Conservation (phyloP, 2,888 invertebrate genomes). For the Chorisops tibialis region DNA sequence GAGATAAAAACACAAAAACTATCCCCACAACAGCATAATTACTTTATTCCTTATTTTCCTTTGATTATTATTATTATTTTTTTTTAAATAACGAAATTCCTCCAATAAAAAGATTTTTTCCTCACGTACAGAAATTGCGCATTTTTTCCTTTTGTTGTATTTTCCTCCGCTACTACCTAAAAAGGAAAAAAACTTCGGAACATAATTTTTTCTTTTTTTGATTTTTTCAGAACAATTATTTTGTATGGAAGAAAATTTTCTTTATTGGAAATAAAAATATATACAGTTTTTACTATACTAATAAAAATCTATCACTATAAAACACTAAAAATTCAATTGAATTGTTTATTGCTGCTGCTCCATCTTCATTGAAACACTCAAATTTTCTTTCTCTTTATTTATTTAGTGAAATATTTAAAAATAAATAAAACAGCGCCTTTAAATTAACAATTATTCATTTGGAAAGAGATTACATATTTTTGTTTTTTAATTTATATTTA, state of each 20-base stretch:
- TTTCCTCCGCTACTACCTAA: constrained; percentile 2
- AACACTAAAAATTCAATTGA: too few species aligned
- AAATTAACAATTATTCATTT: constrained; percentile 16
- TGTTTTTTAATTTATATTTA: constrained; percentile 15
- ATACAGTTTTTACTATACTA: too few species aligned
- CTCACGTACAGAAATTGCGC: constrained; percentile 23
- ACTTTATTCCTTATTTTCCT: too few species aligned
- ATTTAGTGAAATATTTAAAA: constrained; percentile 15
- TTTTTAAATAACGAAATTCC: constrained; percentile 3
- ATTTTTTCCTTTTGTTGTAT: constrained; percentile 14
- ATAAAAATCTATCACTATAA: too few species aligned
- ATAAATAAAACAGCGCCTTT: background rate
- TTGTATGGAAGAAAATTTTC: too few species aligned
- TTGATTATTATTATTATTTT: background rate
- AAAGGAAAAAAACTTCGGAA: background rate
- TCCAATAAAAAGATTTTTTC: constrained; percentile 19
- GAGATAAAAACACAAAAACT: too few species aligned
- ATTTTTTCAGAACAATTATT: too few species aligned
- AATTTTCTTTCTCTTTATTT: constrained; percentile 1
- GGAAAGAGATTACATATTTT: constrained; percentile 14
- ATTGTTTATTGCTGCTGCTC: constrained; percentile 1
- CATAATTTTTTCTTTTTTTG: too few species aligned
- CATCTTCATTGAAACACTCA: constrained; percentile 3
- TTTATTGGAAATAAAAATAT: too few species aligned
- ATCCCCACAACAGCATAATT: too few species aligned